Conservation (phyloP, 1,140 invertebrate genomes). For the Formica exsecta region DNA sequence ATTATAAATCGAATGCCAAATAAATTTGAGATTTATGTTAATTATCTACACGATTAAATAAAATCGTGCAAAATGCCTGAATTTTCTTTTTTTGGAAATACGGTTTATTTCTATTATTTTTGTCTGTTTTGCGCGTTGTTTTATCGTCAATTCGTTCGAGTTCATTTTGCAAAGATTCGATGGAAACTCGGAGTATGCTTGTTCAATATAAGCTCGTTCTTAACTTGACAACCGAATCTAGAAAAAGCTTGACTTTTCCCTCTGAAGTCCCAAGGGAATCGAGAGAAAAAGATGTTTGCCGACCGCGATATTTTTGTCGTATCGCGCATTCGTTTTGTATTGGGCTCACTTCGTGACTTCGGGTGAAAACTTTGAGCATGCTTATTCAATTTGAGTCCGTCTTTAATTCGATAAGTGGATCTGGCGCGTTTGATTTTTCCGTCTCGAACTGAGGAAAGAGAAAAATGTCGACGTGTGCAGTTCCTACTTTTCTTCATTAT, state of each 20-base stretch:
- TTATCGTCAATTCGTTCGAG: slow-evolving; percentile 33
- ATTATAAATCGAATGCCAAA: background rate
- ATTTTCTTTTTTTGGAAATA: background rate
- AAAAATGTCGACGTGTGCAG: slow-evolving; percentile 42
- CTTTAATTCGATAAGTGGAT: slow-evolving; percentile 62
- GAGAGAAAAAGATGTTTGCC: slow-evolving; percentile 60
- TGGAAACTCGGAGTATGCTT: slow-evolving; percentile 41
- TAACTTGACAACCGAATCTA: slow-evolving; percentile 59
- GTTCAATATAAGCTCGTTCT: slow-evolving; percentile 52
- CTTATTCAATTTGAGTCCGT: slow-evolving; percentile 60
- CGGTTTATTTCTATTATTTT: background rate
- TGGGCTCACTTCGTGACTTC: slow-evolving; percentile 26
- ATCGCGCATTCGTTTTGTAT: slow-evolving; percentile 53
- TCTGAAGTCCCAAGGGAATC: slow-evolving; percentile 34
- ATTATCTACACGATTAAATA: background rate
- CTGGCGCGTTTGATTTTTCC: slow-evolving; percentile 51
- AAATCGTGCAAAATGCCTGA: background rate
- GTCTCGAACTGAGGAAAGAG: slow-evolving; percentile 39
- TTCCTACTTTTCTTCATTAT: slow-evolving; percentile 63
- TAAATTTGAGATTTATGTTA: background rate
- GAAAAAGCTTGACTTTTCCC: slow-evolving; percentile 56
- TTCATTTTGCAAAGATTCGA: slow-evolving; percentile 42
- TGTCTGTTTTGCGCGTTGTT: slow-evolving; percentile 26
- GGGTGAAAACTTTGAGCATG: slow-evolving; percentile 50
- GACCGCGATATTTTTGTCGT: slow-evolving; percentile 60